Conservation (phyloP, 2,888 invertebrate species). For the Hyposoter didymator region DNA sequence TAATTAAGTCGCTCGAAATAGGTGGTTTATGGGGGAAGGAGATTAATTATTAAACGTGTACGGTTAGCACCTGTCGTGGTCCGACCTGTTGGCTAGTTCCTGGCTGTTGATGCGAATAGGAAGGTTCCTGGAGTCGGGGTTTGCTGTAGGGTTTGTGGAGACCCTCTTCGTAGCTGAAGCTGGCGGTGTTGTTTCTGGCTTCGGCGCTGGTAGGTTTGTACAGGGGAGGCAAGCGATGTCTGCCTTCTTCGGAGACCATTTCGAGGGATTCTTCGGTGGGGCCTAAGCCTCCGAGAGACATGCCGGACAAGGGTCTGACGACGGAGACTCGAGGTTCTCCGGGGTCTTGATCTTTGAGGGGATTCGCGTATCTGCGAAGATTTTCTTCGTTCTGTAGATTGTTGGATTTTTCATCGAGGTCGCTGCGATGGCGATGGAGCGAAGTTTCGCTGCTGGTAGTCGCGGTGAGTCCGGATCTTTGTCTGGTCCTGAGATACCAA, state of each 20-base stretch:
- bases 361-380: constrained; percentile 92
- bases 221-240: constrained; percentile 86
- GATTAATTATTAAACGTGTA: constrained; percentile 78
- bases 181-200: constrained; percentile 93
- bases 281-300: constrained; percentile 84
- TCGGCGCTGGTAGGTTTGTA: constrained; percentile 95
- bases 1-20: constrained; percentile 2
- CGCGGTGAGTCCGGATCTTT: constrained; percentile 80
- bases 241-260: constrained; percentile 86
- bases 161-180: constrained; percentile 83
- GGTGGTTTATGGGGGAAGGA: constrained; percentile 3
- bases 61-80: constrained; percentile 82
- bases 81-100: constrained; percentile 80
- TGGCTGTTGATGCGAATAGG: constrained; percentile 80
- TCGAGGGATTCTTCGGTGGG: constrained; percentile 87
- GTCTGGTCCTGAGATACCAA: constrained; percentile 79
- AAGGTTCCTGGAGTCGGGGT: constrained; percentile 81
- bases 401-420: constrained; percentile 92
- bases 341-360: constrained; percentile 88
- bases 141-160: constrained; percentile 83
- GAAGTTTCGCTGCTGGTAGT: constrained; percentile 83
- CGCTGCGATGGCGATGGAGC: constrained; percentile 87
- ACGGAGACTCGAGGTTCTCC: constrained; percentile 86
- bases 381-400: constrained; percentile 97
- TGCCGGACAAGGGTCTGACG: constrained; percentile 84